Percentiles rank a stretch among this genome's conserved stretches.
Evolutionary conservation across 1,140 invertebrate genomes (phyloP).

Genomic region (Papilio glaucus): DNA sequence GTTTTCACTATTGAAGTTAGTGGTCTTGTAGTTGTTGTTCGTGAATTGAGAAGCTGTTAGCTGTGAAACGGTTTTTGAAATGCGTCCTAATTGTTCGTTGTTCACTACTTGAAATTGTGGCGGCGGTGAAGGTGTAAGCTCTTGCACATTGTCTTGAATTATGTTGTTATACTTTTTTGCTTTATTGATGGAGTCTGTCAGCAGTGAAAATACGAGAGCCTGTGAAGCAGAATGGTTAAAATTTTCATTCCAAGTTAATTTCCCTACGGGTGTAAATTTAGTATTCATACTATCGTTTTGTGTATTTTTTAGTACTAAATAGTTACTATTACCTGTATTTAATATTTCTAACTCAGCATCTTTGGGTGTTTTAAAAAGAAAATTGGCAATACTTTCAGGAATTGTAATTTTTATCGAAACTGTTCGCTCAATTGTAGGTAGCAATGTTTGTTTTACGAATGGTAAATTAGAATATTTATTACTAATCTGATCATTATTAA

Average conservation of each 20-base stretch:
- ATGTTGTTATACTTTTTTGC: slow-evolving; percentile 71
- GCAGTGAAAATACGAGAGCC: slow-evolving; percentile 72
- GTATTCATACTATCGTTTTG: slow-evolving; percentile 44
- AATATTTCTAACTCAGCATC: slow-evolving; percentile 71
- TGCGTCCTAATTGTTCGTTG: slow-evolving; percentile 58
- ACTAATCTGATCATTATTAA: slow-evolving; percentile 44
- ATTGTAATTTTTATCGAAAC: slow-evolving; percentile 77
- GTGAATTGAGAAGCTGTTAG: slow-evolving; percentile 69
- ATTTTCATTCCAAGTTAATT: slow-evolving; percentile 63
- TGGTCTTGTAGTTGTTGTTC: slow-evolving; percentile 47
- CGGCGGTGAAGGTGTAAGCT: slow-evolving; percentile 44
- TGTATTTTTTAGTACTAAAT: slow-evolving; percentile 70
- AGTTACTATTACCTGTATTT: slow-evolving; percentile 72
- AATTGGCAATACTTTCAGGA: slow-evolving; percentile 72
- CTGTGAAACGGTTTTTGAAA: slow-evolving; percentile 65
- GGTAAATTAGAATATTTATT: slow-evolving; percentile 67
- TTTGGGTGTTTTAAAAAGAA: slow-evolving; percentile 63
- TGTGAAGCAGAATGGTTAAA: slow-evolving; percentile 75
- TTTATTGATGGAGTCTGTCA: slow-evolving; percentile 73
- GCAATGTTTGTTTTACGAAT: slow-evolving; percentile 61
- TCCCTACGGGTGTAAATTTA: slow-evolving; percentile 64
- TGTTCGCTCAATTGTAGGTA: slow-evolving; percentile 69
- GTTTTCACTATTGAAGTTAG: slow-evolving; percentile 23
- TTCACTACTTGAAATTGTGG: slow-evolving; percentile 52
- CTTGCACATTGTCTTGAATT: slow-evolving; percentile 54